A percentile compares a stretch with the other conserved stretches of the same genome.
These are phyloP conservation scores for Tachysurus vachellii DNA, from an alignment of 2,113 vertebrate species.

Conservation along the genomic window DNA sequence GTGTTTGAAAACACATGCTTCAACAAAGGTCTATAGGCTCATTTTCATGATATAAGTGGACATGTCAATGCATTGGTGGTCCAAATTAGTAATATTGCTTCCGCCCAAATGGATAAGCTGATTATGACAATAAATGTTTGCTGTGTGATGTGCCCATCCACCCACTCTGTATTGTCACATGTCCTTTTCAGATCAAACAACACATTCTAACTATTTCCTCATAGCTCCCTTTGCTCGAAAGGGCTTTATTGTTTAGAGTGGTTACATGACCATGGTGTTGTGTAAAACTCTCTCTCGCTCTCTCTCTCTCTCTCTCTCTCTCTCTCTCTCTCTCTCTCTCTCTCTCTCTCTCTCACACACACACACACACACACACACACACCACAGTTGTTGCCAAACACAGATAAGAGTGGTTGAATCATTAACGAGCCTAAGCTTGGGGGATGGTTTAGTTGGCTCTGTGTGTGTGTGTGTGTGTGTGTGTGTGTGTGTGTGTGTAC, in stretches of 20 bases:
- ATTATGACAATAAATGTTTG: background rate
- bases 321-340: no score
- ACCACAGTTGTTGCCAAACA: slow-evolving; percentile 33
- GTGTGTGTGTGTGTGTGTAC: background rate
- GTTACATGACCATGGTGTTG: slow-evolving; percentile 7
- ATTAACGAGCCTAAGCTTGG: slow-evolving; percentile 40
- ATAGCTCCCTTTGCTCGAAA: slow-evolving; percentile 32
- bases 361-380: slow-evolving; percentile 10
- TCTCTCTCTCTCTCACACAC: background rate
- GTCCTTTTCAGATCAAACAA: slow-evolving; percentile 14
- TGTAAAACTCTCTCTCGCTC: background rate
- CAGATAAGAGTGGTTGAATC: slow-evolving; percentile 50
- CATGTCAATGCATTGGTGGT: background rate
- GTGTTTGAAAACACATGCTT: background rate
- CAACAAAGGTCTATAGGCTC: background rate
- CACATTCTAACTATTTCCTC: slow-evolving; percentile 39
- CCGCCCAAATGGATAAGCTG: background rate
- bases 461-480: background rate
- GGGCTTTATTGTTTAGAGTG: slow-evolving; percentile 36
- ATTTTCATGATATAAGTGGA: background rate
- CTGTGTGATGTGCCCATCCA: background rate
- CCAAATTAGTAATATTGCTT: background rate
- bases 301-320: no score
- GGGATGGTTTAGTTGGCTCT: background rate
- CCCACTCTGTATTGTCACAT: slow-evolving; percentile 30